Conservation (phyloP, 2,888 invertebrate genomes). For the Mythimna vitellina region DNA sequence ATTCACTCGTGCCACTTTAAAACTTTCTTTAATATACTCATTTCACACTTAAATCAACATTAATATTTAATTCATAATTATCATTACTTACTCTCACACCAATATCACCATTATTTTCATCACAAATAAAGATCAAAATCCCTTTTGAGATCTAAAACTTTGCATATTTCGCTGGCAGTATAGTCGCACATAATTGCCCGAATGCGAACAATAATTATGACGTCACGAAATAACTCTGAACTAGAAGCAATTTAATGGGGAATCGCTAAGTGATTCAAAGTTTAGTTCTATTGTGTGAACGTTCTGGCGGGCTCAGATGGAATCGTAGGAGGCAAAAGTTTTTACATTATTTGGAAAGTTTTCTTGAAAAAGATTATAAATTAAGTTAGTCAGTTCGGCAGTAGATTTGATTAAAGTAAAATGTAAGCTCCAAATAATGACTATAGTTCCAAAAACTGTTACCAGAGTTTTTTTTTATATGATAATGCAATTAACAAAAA, state of each 20-base stretch:
- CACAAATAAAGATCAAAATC: constrained; percentile 4
- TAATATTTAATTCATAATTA: constrained; percentile 14
- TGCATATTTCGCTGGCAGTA: constrained; percentile 43
- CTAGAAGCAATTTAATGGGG: constrained; percentile 60
- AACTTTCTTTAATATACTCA: too few relatives aligned
- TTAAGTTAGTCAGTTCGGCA: not conserved
- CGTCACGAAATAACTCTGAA: constrained; percentile 61
- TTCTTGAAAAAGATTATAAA: not conserved
- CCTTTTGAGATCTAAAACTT: not conserved
- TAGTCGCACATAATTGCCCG: constrained; percentile 59
- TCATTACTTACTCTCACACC: not conserved
- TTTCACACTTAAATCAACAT: constrained; percentile 27
- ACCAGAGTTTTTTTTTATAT: too few relatives aligned
- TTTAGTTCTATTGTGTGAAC: constrained; percentile 59
- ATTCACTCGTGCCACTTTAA: too few relatives aligned
- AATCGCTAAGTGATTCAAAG: constrained; percentile 66
- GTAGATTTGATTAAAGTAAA: not conserved
- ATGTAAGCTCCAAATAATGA: too few relatives aligned
- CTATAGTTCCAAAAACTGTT: too few relatives aligned
- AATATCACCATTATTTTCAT: rapidly evolving
- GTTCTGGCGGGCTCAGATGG: constrained; percentile 40
- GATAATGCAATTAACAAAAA: too few relatives aligned
- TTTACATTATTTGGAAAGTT: constrained; percentile 7
- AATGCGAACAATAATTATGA: constrained; percentile 62
- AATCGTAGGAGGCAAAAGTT: constrained; percentile 14